phyloP scores from a whole-genome alignment of 2,797 vertebrate species.

The Anomalospiza imberbis region DNA sequence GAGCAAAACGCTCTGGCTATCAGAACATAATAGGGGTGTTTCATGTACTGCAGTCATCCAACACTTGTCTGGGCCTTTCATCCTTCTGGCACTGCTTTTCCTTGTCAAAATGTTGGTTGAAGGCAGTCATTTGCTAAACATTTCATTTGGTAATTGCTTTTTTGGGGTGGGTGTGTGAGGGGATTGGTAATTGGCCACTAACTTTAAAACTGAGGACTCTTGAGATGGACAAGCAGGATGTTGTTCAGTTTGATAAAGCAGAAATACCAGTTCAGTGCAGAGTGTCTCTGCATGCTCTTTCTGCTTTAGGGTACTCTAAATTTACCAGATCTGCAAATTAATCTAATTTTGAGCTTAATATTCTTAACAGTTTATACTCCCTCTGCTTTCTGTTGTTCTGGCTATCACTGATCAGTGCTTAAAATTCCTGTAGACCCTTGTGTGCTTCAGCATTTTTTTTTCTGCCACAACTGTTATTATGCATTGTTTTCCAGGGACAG shows the following conservation, averaged over 20 bases:
- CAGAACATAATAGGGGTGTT: not conserved
- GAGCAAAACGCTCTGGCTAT: not conserved
- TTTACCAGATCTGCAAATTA: not conserved
- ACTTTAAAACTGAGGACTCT: not conserved
- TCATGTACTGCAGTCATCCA: not conserved
- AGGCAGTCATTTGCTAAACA: conserved; percentile 28
- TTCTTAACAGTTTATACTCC: not conserved
- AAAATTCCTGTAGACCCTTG: not conserved
- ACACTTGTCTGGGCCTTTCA: not conserved
- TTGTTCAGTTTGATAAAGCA: not conserved
- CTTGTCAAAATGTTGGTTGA: conserved; percentile 28
- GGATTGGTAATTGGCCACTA: not conserved
- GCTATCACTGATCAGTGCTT: not conserved
- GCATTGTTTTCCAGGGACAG: not conserved
- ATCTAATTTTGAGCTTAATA: not conserved
- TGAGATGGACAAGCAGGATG: not conserved
- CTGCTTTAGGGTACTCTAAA: not conserved
- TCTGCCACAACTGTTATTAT: not conserved
- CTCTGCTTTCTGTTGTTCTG: not conserved
- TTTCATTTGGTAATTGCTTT: conserved; percentile 31
- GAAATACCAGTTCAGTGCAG: not conserved
- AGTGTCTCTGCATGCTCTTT: not conserved
- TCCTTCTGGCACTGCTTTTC: not conserved
- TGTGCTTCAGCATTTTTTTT: not conserved
- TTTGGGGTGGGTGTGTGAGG: not conserved